Percentiles rank a stretch among this genome's conserved stretches.
phyloP scores from a whole-genome alignment of 92 coral and sea anemone genomes.

The Porites lobata region DNA sequence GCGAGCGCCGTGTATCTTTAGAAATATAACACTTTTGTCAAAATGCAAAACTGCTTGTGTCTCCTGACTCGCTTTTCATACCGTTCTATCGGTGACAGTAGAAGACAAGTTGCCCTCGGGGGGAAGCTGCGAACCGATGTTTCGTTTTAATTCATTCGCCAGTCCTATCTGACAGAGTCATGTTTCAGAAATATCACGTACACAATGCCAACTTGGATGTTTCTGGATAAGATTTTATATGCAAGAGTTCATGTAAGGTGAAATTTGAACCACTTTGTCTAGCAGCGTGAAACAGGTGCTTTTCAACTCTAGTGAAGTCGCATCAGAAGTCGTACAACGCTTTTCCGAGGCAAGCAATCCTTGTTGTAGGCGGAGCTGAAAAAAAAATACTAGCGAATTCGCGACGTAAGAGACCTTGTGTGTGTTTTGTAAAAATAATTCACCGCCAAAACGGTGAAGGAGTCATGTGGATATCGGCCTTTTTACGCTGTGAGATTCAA shows the following conservation, averaged over 20 bases:
- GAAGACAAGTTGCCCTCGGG: conserved; percentile 37
- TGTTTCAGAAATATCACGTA: no score
- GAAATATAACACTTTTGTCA: conserved; percentile 37
- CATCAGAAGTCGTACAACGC: neutral
- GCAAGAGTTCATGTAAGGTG: neutral
- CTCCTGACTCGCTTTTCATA: conserved; percentile 4
- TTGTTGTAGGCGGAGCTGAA: conserved; percentile 42
- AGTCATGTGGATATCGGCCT: neutral
- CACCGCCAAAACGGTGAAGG: neutral
- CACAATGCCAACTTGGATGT: neutral
- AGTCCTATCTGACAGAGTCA: neutral
- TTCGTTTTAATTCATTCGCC: neutral
- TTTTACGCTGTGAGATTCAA: neutral
- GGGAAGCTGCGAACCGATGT: neutral
- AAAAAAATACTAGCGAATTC: conserved; percentile 30
- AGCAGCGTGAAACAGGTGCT: conserved; percentile 45
- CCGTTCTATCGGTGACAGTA: conserved; percentile 15
- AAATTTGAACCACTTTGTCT: conserved; percentile 35
- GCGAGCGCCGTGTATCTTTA: conserved; percentile 4
- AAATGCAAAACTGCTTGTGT: conserved; percentile 30
- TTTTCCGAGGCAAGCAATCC: conserved; percentile 17
- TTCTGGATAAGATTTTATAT: neutral
- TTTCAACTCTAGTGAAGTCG: neutral
- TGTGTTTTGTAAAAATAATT: conserved; percentile 2
- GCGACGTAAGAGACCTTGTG: neutral